Conservation (phyloP, 2,797 vertebrate genomes). For the Microchirus variegatus region DNA sequence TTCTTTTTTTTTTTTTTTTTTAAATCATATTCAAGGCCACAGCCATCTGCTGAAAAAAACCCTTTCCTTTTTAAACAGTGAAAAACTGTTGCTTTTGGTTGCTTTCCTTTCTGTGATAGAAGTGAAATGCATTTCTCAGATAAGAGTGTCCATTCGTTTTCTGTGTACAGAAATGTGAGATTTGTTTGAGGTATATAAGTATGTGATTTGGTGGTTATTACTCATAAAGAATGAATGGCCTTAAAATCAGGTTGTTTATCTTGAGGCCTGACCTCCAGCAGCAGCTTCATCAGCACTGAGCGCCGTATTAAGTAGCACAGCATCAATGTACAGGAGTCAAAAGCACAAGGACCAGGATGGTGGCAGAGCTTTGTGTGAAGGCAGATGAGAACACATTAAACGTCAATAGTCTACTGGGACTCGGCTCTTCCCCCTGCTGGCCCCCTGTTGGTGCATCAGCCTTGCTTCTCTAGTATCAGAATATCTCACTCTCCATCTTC, state of each 20-base stretch:
- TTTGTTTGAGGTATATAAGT: conserved; percentile 36
- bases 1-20: conserved; percentile 21
- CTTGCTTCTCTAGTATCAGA: conserved; percentile 61
- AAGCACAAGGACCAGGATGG: conserved; percentile 20
- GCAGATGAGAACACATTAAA: conserved; percentile 73
- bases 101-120: conserved; percentile 14
- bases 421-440: conserved; percentile 49
- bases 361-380: conserved; percentile 54
- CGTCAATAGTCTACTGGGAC: conserved; percentile 67
- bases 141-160: conserved; percentile 26
- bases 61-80: conserved; percentile 8
- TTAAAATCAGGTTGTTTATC: conserved; percentile 31
- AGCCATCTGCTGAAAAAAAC: conserved; percentile 2
- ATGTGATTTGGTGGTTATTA: conserved; percentile 44
- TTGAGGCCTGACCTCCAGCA: conserved; percentile 27
- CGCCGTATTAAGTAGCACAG: conserved; percentile 24
- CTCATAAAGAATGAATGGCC: conserved; percentile 49
- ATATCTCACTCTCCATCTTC: conserved; percentile 49
- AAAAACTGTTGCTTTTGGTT: background rate
- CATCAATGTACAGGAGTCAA: conserved; percentile 20
- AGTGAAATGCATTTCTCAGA: conserved; percentile 10
- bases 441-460: conserved; percentile 63
- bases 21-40: conserved; percentile 1
- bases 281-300: conserved; percentile 27
- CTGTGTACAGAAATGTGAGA: conserved; percentile 35